Conservation (phyloP, 2,113 vertebrate species). For the Percopsis transmontana region DNA sequence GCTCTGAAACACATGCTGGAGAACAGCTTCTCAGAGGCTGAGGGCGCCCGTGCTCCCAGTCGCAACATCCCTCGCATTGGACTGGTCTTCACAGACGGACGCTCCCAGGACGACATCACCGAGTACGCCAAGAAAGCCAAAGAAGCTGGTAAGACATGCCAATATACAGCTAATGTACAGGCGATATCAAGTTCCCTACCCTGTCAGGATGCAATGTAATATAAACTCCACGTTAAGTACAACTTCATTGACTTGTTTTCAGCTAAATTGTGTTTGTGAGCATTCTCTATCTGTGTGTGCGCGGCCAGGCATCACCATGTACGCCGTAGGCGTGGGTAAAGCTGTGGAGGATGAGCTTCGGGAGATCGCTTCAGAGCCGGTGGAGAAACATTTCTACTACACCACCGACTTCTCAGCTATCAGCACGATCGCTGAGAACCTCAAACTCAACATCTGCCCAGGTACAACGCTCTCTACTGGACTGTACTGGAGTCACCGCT, state of each 20-base stretch:
- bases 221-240: too few relatives aligned
- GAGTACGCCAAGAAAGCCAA: conserved; percentile 91
- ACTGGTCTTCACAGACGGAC: conserved; percentile 94
- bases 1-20: conserved; percentile 96
- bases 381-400: conserved; percentile 94
- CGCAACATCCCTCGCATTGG: conserved; percentile 87
- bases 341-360: conserved; percentile 94
- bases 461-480: conserved; percentile 73
- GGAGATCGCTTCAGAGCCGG: conserved; percentile 88
- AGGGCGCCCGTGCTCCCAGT: conserved; percentile 79
- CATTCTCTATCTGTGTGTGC: neutral
- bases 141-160: conserved; percentile 81
- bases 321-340: conserved; percentile 94
- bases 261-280: neutral
- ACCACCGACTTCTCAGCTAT: conserved; percentile 90
- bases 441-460: conserved; percentile 93
- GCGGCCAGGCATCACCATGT: conserved; percentile 91
- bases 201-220: neutral
- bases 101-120: conserved; percentile 94
- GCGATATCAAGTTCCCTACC: too few relatives aligned
- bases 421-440: conserved; percentile 89
- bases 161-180: neutral
- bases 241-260: too few relatives aligned
- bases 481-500: neutral
- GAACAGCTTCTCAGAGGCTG: conserved; percentile 90